Percentiles rank a stretch among this genome's conserved stretches.
phyloP scores from a whole-genome alignment of 2,113 vertebrate species.

The Clarias batrachus region DNA sequence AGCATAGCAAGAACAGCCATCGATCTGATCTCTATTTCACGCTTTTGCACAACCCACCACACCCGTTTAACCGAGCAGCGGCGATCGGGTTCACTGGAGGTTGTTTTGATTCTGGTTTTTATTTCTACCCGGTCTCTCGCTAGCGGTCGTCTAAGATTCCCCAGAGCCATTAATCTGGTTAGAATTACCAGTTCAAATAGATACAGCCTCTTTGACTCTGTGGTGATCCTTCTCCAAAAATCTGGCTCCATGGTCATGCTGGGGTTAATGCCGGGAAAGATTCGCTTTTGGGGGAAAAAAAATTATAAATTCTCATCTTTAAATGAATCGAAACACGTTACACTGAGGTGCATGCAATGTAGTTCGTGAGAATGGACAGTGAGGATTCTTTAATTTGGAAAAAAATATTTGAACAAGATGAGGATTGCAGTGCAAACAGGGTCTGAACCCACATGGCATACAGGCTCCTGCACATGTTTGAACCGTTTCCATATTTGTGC shows the following conservation, averaged over 20 bases:
- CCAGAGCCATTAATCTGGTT: conserved; percentile 69
- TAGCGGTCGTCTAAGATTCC: conserved; percentile 65
- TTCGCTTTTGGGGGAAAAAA: neutral
- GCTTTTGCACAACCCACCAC: conserved; percentile 67
- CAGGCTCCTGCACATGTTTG: conserved; percentile 29
- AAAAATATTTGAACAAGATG: conserved; percentile 20
- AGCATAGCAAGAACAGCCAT: conserved; percentile 60
- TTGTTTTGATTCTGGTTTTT: conserved; percentile 59
- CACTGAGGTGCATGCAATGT: neutral
- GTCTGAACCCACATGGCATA: conserved; percentile 34
- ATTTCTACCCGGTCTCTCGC: conserved; percentile 57
- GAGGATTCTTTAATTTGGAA: conserved; percentile 1
- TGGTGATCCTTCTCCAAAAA: conserved; percentile 50
- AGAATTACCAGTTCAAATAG: conserved; percentile 65
- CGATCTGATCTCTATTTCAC: conserved; percentile 72
- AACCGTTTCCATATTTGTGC: conserved; percentile 41
- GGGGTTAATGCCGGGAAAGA: conserved; percentile 15
- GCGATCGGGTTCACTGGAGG: conserved; percentile 30
- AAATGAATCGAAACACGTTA: neutral
- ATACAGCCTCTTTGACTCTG: conserved; percentile 63
- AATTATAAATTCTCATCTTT: neutral
- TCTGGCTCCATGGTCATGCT: neutral
- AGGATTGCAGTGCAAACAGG: conserved; percentile 1
- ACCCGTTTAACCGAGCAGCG: conserved; percentile 43
- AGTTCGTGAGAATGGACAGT: conserved; percentile 23